Evolutionary conservation across 92 coral and sea anemone species (phyloP), one percentile per base, ranked within the genome.

Genomic region (Umimayanthus kanabou): DNA sequence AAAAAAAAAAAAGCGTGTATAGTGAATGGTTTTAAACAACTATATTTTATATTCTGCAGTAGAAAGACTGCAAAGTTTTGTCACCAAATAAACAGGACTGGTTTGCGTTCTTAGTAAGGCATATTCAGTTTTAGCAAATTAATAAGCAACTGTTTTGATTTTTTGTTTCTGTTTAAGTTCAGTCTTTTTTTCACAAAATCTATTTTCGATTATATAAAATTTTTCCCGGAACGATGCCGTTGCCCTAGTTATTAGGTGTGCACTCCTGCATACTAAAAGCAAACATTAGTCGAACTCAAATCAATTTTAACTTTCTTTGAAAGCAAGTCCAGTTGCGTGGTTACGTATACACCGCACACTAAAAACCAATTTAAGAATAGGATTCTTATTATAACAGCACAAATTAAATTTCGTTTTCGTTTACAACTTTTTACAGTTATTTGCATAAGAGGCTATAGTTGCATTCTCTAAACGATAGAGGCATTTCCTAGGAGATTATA

Each of bases 401-500:
- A 69, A 83, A 83, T 83, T 69, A 43, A 53, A 83, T 83, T 69
- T 83, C 28, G 87, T 70, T 70, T 70, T 13, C 65, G 45, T 69
- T 49, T 42, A 45, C 55, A 23, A 42, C 58, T 5, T 67, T 57
- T 67, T 83, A 15, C 67, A 70, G 40, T 83, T 83, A 40, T 70
- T 83, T 45, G 77, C 64, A 67, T 71, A 67, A 83, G 39, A 45
- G 28, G 43, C 25, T 69, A 43, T 16, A 26, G 74, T 43, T 70
- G 64, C 76, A 83, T 83, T 83, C 87, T 83, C 78, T 28, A 29
- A 81, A 81, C 85, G 61, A 81, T 43, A 39, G 23, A 16, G 29
- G 76, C 39, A 81, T 81, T 81, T 40, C 85, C 87, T 67, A 83
- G 78, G 87, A 45, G 77, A 67, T 83, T 45, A 14, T 26, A 43